Percentiles rank a stretch among this genome's conserved stretches.
These are phyloP conservation scores for Callopanchax toddi DNA, from an alignment of 2,113 vertebrate species.

Conservation along the genomic window DNA sequence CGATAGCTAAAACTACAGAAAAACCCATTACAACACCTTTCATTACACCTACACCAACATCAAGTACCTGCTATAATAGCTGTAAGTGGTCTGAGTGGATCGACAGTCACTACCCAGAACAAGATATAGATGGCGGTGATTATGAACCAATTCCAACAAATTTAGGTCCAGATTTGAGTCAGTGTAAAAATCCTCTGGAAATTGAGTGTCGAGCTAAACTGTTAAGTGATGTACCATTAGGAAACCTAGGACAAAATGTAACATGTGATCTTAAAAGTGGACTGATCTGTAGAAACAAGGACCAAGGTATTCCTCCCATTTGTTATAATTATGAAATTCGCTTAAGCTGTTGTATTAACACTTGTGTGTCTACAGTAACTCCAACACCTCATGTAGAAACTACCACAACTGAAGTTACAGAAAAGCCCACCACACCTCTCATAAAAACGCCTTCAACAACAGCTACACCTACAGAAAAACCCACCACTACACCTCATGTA, in stretches of 20 bases:
- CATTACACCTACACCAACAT: background rate
- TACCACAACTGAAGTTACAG: background rate
- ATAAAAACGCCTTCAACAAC: background rate
- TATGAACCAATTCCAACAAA: constrained; percentile 33
- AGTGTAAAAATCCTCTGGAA: constrained; percentile 29
- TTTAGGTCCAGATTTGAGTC: background rate
- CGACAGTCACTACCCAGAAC: background rate
- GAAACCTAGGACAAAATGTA: constrained; percentile 15
- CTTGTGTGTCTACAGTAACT: too few species aligned
- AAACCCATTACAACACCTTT: background rate
- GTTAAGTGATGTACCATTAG: background rate
- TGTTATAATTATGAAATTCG: too few species aligned
- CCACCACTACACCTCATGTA: background rate
- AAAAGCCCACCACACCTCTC: background rate
- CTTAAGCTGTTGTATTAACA: too few species aligned
- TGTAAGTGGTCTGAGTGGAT: constrained; percentile 54
- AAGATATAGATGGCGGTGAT: background rate
- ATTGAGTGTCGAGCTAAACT: constrained; percentile 36
- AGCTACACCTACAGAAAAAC: background rate
- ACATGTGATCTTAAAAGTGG: constrained; percentile 30
- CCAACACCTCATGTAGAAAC: background rate
- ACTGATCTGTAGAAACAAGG: constrained; percentile 64
- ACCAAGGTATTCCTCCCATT: constrained; percentile 28
- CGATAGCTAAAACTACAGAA: background rate
- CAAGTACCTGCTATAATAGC: background rate